These are phyloP conservation scores for Neomonachus schauinslandi DNA, from an alignment of 2,113 vertebrate genomes.

Conservation along the genomic window DNA sequence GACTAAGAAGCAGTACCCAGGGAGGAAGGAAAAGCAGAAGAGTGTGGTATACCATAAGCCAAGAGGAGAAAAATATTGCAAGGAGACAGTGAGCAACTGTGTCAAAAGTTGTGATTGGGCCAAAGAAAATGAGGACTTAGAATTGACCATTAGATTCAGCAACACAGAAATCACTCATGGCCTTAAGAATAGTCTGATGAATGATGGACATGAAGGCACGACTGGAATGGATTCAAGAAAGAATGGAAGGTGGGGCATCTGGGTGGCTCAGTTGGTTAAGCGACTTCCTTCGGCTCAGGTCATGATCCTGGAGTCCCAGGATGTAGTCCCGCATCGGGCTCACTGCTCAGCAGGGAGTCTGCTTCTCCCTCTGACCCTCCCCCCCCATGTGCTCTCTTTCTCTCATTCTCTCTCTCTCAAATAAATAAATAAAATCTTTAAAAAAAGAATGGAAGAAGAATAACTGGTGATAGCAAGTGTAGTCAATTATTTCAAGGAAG, in stretches of 20 bases:
- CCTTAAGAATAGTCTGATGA: not conserved
- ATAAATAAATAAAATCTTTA: no score
- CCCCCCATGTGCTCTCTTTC: no score
- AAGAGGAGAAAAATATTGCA: not conserved
- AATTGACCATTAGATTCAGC: not conserved
- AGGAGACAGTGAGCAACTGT: not conserved
- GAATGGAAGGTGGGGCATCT: not conserved
- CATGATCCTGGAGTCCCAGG: no score
- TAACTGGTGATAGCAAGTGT: not conserved
- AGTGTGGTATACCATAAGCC: not conserved
- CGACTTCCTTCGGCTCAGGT: no score
- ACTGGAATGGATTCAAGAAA: not conserved
- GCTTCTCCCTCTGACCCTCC: no score
- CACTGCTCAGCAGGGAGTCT: no score
- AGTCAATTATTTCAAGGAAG: constrained; percentile 30
- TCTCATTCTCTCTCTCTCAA: no score
- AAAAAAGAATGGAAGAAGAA: not conserved
- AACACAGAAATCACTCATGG: not conserved
- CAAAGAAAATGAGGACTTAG: not conserved
- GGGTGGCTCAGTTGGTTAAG: no score
- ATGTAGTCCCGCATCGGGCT: no score
- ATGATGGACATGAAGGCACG: not conserved
- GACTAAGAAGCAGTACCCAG: not conserved
- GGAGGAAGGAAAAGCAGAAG: not conserved
- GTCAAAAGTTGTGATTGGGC: not conserved